Evolutionary conservation across 2,113 vertebrate species (phyloP), one percentile per base, ranked within the genome.

Genomic region (Chitala chitala): DNA sequence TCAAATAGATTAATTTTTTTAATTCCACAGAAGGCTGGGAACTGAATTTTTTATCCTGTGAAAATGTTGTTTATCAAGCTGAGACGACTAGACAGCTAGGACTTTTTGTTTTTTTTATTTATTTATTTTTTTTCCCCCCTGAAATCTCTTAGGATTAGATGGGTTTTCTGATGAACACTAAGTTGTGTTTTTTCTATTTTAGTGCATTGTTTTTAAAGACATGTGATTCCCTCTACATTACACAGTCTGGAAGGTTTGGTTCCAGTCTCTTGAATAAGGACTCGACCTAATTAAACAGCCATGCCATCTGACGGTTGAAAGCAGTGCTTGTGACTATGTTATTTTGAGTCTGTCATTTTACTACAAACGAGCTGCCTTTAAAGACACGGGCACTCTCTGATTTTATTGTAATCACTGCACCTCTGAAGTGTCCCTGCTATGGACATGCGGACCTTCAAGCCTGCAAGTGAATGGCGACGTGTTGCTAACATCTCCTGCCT

Each of bases 1-100:
- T 40, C 66, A 51, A 46, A 68, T 65, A 63, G 31, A 61, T 75
- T 70, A 10, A 75, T 73, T 59, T 26, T 50, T 33, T 61, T 26
- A 26, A 75, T 63, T 73, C 56, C 20, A 15, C 44, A 50, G 42
- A 22, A 73, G 17, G 65, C 58, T 24, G 24, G 24, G 20, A 36
- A 29, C 4, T n/a, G n/a, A n/a, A n/a, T n/a, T n/a, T n/a, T n/a
- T n/a, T n/a, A n/a, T 46, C 38, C 53, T 44, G 29, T 36, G 56
- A 20, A 12, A 3, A 31, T 22, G 40, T 58, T 26, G 58, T 64
- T 73, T 73, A 51, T 73, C 46, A 36, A 31, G 24, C 56, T 73
- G 38, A 26, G 12, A 42, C 71, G 46, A 26, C 26, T 40, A 17
- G 22, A 3, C 40, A 26, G 26, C 26, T 36, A 13, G 17, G 38